These are phyloP conservation scores for Flexamia atlantica DNA, from an alignment of 2,888 invertebrate species.

Conservation along the genomic window DNA sequence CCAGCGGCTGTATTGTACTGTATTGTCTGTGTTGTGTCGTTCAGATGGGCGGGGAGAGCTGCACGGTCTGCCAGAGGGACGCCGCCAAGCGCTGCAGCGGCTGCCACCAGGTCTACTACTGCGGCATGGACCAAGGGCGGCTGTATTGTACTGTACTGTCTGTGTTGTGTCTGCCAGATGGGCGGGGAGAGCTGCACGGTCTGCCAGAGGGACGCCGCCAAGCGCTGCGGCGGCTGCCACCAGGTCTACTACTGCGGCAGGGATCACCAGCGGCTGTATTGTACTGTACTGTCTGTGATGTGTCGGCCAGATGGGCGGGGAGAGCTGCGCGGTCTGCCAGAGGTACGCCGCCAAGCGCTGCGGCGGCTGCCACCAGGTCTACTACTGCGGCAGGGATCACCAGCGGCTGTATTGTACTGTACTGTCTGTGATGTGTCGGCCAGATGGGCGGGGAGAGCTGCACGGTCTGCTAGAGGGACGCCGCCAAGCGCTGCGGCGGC, in stretches of 20 bases:
- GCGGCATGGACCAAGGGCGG: too few relatives aligned
- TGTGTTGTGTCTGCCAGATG: slow-evolving; percentile 29
- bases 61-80: too few relatives aligned
- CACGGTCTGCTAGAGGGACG: slow-evolving; percentile 81
- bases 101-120: too few relatives aligned
- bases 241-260: slow-evolving; percentile 84
- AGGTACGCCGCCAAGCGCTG: slow-evolving; percentile 83
- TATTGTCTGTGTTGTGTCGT: too few relatives aligned
- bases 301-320: slow-evolving; percentile 24
- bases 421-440: too few relatives aligned
- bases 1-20: too few relatives aligned
- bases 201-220: slow-evolving; percentile 81
- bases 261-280: slow-evolving; percentile 88
- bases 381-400: slow-evolving; percentile 82
- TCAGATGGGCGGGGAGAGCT: too few relatives aligned
- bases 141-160: too few relatives aligned
- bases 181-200: slow-evolving; percentile 77
- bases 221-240: slow-evolving; percentile 87
- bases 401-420: slow-evolving; percentile 78
- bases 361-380: slow-evolving; percentile 83
- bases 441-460: slow-evolving; percentile 73
- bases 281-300: slow-evolving; percentile 75
- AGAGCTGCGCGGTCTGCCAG: slow-evolving; percentile 81
- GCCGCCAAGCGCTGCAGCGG: too few relatives aligned
- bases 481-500: slow-evolving; percentile 84